Evolutionary conservation across 2,797 vertebrate genomes (phyloP), one percentile per base, ranked within the genome.

Genomic region (Falco cherrug): DNA sequence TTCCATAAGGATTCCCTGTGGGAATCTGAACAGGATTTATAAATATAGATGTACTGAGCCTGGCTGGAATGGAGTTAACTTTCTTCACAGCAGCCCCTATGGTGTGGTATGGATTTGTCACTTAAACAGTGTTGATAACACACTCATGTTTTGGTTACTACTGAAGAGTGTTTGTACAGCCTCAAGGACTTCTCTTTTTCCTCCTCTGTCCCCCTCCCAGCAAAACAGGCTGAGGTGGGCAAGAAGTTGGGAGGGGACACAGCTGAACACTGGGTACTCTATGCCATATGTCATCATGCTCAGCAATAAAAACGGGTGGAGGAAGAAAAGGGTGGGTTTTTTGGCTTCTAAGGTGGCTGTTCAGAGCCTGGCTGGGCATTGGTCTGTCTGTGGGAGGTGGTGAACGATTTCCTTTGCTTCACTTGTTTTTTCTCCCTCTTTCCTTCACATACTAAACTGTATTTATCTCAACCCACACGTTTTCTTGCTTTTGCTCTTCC

Each of bases 321-420:
- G 47, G 22, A 41, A 82, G 57, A 74, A 37, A 4, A 61, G 3
- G 21, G 51, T 48, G 43, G 37, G 70, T 28, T 91, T 79, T 85
- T n/a, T 60, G 41, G 60, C 28, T 86, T 65, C 33, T 24, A 51
- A 47, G 33, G 47, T 47, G 53, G 24, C 45, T 68, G n/a, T 71
- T 24, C 74, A 54, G 61, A 89, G 56, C 51, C 37, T 57, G 41
- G 51, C 17, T 86, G 61, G 29, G 51, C 57, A 65, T n/a, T 1
- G 5, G 31, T n/a, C 67, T 61, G 76, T 13, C 57, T 25, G 37
- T 91, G 57, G 88, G 63, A 91, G 73, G 68, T 67, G 57, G 63
- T 43, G 74, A 95, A 92, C 9, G 15, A 79, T 61, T 65, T 75
- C 77, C 51, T 91, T 77, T 64, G 50, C 67, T 84, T 87, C 60